phyloP scores from a whole-genome alignment of 64 coral and sea anemone genomes.

The Platygyra sinensis region DNA sequence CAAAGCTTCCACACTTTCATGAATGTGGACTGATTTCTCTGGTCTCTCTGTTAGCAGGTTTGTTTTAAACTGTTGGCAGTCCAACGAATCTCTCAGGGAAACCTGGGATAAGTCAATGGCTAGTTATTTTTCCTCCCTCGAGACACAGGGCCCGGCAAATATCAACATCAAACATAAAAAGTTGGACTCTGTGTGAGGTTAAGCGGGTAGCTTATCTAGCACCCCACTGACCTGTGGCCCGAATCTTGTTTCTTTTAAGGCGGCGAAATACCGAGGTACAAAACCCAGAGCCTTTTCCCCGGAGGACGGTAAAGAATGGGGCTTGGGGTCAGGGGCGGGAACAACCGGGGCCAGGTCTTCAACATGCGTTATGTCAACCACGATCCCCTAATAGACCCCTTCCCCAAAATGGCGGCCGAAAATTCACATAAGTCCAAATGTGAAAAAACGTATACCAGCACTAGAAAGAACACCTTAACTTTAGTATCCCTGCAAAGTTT shows the following conservation, averaged over 20 bases:
- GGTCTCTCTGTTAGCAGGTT: conserved; percentile 23
- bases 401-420: too few relatives aligned
- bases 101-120: neutral
- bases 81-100: conserved; percentile 3
- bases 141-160: neutral
- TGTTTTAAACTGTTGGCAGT: neutral
- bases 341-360: too few relatives aligned
- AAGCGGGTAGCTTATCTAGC: conserved; percentile 41
- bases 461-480: too few relatives aligned
- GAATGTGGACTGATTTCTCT: conserved; percentile 38
- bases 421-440: too few relatives aligned
- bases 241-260: neutral
- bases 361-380: too few relatives aligned
- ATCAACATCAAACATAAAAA: conserved; percentile 44
- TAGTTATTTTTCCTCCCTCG: neutral
- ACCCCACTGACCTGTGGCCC: neutral
- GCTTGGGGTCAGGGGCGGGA: too few relatives aligned
- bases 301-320: too few relatives aligned
- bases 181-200: conserved; percentile 14
- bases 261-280: too few relatives aligned
- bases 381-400: too few relatives aligned
- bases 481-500: too few relatives aligned
- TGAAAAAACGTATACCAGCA: too few relatives aligned
- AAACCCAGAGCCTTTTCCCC: too few relatives aligned
- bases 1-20: conserved; percentile 48